Evolutionary conservation across 2,113 vertebrate genomes (phyloP).

Genomic region (Phyllostomus hastatus): DNA sequence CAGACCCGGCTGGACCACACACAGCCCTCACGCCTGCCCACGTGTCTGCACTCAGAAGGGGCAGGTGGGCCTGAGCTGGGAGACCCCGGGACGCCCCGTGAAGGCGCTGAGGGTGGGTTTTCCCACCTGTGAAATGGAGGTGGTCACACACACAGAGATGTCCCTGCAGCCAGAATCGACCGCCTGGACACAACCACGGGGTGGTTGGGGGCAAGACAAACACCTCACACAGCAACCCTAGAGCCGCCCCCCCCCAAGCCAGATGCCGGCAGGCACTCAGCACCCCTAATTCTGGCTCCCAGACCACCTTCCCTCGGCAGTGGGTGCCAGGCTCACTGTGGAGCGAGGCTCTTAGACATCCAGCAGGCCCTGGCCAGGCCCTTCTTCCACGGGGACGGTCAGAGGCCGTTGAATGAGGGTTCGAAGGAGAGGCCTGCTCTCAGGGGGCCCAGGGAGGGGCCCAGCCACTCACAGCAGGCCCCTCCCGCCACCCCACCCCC

Average conservation of each 20-base stretch:
- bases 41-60: not conserved
- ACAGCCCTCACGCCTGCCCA: not conserved
- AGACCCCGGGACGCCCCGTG: not conserved
- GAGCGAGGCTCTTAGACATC: not conserved
- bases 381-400: not conserved
- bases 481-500: accelerated
- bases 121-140: not conserved
- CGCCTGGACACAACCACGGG: not conserved
- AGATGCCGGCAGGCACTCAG: accelerated
- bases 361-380: not conserved
- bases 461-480: not conserved
- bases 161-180: not conserved
- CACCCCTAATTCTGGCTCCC: not conserved
- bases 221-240: accelerated
- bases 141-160: accelerated
- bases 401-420: not conserved
- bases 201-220: not conserved
- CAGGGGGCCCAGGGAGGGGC: not conserved
- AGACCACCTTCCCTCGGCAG: not conserved
- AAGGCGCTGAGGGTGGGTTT: not conserved
- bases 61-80: not conserved
- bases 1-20: not conserved
- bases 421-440: not conserved
- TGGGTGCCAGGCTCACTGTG: not conserved
- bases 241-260: accelerated